These are phyloP conservation scores for Phaethornis superciliosus DNA, from an alignment of 2,113 vertebrate species.

Conservation along the genomic window DNA sequence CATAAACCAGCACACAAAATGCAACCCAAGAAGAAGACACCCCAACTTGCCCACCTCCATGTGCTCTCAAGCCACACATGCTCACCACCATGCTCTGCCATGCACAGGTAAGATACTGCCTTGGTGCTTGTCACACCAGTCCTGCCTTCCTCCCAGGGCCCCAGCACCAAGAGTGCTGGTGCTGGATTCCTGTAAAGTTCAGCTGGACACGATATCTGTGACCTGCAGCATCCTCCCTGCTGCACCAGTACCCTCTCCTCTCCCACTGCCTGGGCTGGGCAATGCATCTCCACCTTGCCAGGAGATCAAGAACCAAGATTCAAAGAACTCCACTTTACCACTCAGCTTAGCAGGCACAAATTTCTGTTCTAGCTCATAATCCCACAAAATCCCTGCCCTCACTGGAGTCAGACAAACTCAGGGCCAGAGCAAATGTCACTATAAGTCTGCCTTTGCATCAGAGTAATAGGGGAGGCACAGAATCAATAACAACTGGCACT, in stretches of 20 bases:
- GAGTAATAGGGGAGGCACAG: neutral
- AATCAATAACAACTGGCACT: neutral
- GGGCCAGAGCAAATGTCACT: neutral
- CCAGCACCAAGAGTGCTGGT: fast-evolving
- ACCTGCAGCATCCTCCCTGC: neutral
- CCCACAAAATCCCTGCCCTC: neutral
- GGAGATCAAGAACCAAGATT: neutral
- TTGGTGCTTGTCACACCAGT: neutral
- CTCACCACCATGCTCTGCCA: neutral
- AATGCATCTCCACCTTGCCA: neutral
- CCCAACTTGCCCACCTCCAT: neutral
- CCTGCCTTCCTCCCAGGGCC: neutral
- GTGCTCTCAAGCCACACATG: neutral
- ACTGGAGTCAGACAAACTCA: neutral
- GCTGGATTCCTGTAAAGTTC: neutral
- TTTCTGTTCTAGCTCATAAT: neutral
- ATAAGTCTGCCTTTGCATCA: neutral
- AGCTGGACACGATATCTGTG: neutral
- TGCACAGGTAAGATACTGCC: neutral
- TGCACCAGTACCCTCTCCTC: neutral
- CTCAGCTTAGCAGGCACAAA: neutral
- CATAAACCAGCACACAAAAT: neutral
- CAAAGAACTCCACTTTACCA: neutral
- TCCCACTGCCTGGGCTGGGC: neutral
- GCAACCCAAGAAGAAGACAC: neutral